Percentiles rank a stretch among this genome's conserved stretches.
phyloP scores from a whole-genome alignment of 2,888 invertebrate genomes.

The Ormyrus thymus region DNA sequence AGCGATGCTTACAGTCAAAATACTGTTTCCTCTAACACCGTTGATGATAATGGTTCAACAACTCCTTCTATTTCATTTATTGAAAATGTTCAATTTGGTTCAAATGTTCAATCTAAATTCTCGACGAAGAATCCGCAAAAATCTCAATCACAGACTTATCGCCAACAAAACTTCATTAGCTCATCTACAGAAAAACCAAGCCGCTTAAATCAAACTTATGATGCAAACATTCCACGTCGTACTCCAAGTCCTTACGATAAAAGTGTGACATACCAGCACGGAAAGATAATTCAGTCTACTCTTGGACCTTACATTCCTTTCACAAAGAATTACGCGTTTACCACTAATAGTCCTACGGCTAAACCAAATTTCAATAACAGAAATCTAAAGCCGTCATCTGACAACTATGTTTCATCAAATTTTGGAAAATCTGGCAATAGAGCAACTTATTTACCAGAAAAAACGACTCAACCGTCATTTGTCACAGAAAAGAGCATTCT shows the following conservation, averaged over 20 bases:
- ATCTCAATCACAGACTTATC: conserved; percentile 56
- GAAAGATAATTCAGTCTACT: conserved; percentile 66
- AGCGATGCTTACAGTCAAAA: conserved; percentile 30
- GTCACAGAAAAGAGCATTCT: conserved; percentile 59
- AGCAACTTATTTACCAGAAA: conserved; percentile 65
- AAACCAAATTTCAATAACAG: conserved; percentile 63
- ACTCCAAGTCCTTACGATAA: conserved; percentile 67
- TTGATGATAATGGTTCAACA: conserved; percentile 29
- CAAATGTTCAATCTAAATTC: conserved; percentile 31
- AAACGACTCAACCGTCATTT: conserved; percentile 60
- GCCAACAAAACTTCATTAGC: conserved; percentile 62
- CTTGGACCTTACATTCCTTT: conserved; percentile 71
- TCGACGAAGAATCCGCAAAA: conserved; percentile 59
- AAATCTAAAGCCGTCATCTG: conserved; percentile 53
- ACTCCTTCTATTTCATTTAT: conserved; percentile 15
- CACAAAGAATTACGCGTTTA: conserved; percentile 69
- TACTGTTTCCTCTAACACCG: conserved; percentile 37
- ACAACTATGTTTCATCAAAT: conserved; percentile 55
- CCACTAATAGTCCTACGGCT: conserved; percentile 61
- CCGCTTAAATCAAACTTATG: conserved; percentile 40
- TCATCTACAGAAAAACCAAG: conserved; percentile 67
- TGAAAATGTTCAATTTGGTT: conserved; percentile 45
- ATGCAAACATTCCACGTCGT: conserved; percentile 59
- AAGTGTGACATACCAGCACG: conserved; percentile 68
- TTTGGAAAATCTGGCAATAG: conserved; percentile 58